A percentile compares a stretch with the other conserved stretches of the same genome.
Conservation (phyloP, 2,888 invertebrate species). For the Dimorphilus gyrociliatus region DNA sequence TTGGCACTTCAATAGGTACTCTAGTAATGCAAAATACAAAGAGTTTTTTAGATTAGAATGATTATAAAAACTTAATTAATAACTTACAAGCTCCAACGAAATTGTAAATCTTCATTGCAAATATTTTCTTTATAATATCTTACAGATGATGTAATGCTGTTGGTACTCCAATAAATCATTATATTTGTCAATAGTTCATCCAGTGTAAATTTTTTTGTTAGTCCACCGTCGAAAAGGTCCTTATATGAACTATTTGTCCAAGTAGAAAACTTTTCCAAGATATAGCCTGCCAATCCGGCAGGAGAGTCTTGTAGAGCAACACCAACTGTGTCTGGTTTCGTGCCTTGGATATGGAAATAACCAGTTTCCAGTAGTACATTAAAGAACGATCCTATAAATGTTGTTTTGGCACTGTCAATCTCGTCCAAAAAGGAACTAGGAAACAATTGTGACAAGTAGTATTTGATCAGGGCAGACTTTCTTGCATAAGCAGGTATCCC, state of each 20-base stretch:
- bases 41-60: background rate
- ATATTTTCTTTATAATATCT: slow-evolving; percentile 53
- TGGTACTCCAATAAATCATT: slow-evolving; percentile 64
- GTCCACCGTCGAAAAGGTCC: slow-evolving; percentile 48
- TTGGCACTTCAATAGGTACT: slow-evolving; percentile 51
- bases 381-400: slow-evolving; percentile 13
- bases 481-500: too few relatives aligned
- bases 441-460: too few relatives aligned
- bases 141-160: slow-evolving; percentile 55
- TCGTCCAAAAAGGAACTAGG: too few relatives aligned
- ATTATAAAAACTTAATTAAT: background rate
- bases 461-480: too few relatives aligned
- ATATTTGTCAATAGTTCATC: slow-evolving; percentile 58
- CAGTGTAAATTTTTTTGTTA: slow-evolving; percentile 47
- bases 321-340: slow-evolving; percentile 77
- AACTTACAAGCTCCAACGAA: too few relatives aligned
- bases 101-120: too few relatives aligned
- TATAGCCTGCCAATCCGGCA: slow-evolving; percentile 68
- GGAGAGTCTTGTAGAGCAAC: slow-evolving; percentile 57
- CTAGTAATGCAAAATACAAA: slow-evolving; percentile 36
- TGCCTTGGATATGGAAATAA: slow-evolving; percentile 58
- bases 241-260: slow-evolving; percentile 46
- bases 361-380: slow-evolving; percentile 37
- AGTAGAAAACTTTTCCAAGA: slow-evolving; percentile 69
- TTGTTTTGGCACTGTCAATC: too few relatives aligned